Evolutionary conservation across 2,797 vertebrate species (phyloP).

Genomic region (Coluber constrictor): DNA sequence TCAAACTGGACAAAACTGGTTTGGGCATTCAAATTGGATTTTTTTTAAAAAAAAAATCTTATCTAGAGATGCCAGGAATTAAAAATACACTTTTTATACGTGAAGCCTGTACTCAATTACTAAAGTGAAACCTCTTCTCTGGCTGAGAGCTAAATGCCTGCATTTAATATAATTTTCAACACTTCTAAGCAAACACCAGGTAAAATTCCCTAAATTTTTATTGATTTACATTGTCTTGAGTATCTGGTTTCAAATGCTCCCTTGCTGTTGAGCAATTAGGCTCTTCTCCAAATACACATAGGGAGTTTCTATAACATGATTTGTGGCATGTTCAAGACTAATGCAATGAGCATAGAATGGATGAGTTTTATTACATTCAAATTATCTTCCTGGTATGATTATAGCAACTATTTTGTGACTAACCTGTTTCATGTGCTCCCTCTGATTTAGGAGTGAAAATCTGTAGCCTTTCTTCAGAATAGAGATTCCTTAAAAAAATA

Average conservation of each 20-base stretch:
- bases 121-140: background rate
- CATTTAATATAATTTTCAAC: background rate
- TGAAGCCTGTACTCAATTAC: background rate
- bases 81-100: background rate
- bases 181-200: background rate
- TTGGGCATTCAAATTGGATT: background rate
- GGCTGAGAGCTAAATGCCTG: background rate
- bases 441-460: constrained; percentile 76
- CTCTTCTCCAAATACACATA: constrained; percentile 11
- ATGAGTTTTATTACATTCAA: background rate
- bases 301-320: background rate
- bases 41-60: background rate
- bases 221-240: background rate
- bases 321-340: background rate
- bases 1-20: background rate
- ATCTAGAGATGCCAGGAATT: background rate
- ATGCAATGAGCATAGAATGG: background rate
- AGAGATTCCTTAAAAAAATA: constrained; percentile 54
- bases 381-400: background rate
- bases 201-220: background rate
- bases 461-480: constrained; percentile 77
- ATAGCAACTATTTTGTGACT: constrained; percentile 49
- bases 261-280: background rate
- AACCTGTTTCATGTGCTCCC: constrained; percentile 72
- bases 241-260: constrained; percentile 4